Conservation (phyloP, 2,888 invertebrate genomes). For the Rhamphomyia laevipes region DNA sequence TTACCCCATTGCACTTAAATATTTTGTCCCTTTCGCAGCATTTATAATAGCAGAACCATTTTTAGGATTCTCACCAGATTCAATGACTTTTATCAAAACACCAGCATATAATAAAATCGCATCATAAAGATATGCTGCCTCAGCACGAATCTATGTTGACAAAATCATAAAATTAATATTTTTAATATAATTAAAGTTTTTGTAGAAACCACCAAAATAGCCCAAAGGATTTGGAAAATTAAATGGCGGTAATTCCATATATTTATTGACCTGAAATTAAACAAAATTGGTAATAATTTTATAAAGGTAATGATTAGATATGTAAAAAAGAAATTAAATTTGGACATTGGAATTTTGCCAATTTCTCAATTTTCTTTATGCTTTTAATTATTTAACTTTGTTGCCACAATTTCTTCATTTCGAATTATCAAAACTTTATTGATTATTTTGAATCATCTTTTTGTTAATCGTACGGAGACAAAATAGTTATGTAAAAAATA, state of each 20-base stretch:
- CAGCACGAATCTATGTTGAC: constrained; percentile 64
- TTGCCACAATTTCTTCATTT: no score
- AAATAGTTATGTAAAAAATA: no score
- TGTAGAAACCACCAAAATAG: constrained; percentile 56
- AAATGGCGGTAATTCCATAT: constrained; percentile 77
- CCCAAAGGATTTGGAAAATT: constrained; percentile 72
- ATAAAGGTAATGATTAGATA: no score
- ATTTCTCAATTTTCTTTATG: no score
- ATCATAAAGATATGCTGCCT: constrained; percentile 88
- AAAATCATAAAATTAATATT: no score
- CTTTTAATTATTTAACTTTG: no score
- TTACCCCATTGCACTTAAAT: constrained; percentile 78
- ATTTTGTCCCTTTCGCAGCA: constrained; percentile 63
- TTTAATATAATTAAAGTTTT: no score
- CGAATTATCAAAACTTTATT: no score
- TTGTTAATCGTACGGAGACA: no score
- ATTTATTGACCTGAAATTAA: constrained; percentile 57
- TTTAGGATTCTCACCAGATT: constrained; percentile 52
- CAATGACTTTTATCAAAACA: constrained; percentile 61
- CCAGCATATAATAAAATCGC: constrained; percentile 85
- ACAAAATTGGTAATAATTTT: neutral
- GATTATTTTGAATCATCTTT: no score
- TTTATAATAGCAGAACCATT: constrained; percentile 76
- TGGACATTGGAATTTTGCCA: no score
- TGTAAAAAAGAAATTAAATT: neutral